Evolutionary conservation across 2,888 invertebrate genomes (phyloP).

Genomic region (Scaptomyza parva): DNA sequence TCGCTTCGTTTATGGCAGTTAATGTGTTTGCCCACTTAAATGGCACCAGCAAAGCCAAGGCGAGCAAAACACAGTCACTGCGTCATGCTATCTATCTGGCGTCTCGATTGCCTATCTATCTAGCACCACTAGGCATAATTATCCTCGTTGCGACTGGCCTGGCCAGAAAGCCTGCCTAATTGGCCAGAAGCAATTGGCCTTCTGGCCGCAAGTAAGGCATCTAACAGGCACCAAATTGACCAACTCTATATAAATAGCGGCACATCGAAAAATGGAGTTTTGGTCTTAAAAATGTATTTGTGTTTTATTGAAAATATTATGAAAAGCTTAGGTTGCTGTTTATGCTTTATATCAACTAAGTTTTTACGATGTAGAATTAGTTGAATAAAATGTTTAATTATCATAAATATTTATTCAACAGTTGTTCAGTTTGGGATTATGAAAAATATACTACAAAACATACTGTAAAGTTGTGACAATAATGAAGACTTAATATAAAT

Average conservation of each 20-base stretch:
- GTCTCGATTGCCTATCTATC: slow-evolving; percentile 39
- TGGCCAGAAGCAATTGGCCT: slow-evolving; percentile 55
- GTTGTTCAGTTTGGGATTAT: background rate
- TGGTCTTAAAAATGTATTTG: background rate
- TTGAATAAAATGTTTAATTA: background rate
- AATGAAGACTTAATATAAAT: too few relatives aligned
- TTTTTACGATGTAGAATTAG: background rate
- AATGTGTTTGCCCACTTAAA: slow-evolving; percentile 63
- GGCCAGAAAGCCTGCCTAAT: slow-evolving; percentile 64
- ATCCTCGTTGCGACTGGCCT: slow-evolving; percentile 1
- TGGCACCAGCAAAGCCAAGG: slow-evolving; percentile 32
- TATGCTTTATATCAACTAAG: background rate
- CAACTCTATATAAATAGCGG: background rate
- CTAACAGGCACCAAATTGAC: slow-evolving; percentile 16
- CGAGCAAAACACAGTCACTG: slow-evolving; percentile 9
- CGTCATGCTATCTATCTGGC: slow-evolving; percentile 42
- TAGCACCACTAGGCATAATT: slow-evolving; percentile 22
- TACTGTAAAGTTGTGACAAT: too few relatives aligned
- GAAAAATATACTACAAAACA: too few relatives aligned
- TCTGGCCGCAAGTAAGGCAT: slow-evolving; percentile 31
- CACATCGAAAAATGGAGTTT: slow-evolving; percentile 7
- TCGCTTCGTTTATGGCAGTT: slow-evolving; percentile 65
- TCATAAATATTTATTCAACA: background rate
- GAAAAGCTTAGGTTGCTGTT: background rate
- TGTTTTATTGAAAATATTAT: background rate